phyloP scores from a whole-genome alignment of 2,797 vertebrate genomes.

The Tamandua tetradactyla region DNA sequence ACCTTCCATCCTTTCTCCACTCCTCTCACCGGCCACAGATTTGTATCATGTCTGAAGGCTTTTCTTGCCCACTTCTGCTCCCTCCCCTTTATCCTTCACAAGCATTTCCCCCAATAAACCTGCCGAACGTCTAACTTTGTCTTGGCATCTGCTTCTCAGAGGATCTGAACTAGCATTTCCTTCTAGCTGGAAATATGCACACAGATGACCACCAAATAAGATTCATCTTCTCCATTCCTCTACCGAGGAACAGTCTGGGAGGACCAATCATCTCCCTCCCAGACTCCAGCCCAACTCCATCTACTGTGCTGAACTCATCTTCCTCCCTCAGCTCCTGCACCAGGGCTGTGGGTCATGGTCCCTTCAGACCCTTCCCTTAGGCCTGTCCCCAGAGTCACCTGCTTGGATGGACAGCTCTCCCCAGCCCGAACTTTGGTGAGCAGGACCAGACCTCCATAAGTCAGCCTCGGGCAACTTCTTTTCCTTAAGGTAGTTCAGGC shows the following conservation, averaged over 20 bases:
- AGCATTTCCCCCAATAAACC: neutral
- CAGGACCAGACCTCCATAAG: neutral
- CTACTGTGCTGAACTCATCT: neutral
- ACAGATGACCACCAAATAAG: neutral
- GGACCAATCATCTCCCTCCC: neutral
- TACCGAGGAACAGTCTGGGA: neutral
- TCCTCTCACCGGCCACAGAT: neutral
- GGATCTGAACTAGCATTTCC: neutral
- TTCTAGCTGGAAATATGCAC: neutral
- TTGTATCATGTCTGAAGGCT: neutral
- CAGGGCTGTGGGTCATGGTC: neutral
- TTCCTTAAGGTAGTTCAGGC: neutral
- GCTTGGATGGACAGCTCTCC: neutral
- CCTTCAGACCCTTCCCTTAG: neutral
- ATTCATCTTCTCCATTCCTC: neutral
- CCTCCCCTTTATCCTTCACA: neutral
- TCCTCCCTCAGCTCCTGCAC: neutral
- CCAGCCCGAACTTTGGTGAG: neutral
- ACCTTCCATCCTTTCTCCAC: neutral
- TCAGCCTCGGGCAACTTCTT: neutral
- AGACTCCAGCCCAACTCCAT: neutral
- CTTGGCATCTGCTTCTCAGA: neutral
- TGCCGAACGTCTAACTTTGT: neutral
- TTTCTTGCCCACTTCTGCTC: neutral
- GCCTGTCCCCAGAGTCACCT: neutral